Conservation (phyloP, 2,113 vertebrate species). For the Regulus satrapa region DNA sequence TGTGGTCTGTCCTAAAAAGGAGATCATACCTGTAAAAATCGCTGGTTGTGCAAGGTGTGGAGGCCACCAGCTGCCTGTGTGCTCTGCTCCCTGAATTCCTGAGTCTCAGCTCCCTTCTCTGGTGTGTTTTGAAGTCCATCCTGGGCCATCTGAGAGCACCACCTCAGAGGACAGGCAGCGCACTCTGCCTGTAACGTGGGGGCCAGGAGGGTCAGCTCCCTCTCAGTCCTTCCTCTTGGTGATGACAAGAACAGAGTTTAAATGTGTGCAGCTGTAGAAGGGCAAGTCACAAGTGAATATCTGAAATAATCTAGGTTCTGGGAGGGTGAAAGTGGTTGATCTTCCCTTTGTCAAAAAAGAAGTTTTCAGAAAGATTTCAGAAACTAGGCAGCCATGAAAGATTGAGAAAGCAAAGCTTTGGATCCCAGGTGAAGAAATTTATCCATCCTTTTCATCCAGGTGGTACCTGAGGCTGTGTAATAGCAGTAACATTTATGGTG, state of each 20-base stretch:
- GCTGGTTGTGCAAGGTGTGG: not conserved
- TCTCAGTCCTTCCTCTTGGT: not conserved
- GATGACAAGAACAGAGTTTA: not conserved
- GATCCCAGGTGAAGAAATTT: not conserved
- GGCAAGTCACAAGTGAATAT: not conserved
- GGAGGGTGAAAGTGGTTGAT: not conserved
- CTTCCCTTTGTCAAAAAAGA: not conserved
- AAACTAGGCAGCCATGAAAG: not conserved
- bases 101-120: not conserved
- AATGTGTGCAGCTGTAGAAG: not conserved
- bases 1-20: not conserved
- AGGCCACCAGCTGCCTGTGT: not conserved
- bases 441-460: not conserved
- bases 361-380: not conserved
- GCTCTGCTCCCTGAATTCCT: not conserved
- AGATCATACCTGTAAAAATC: not conserved
- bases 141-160: not conserved
- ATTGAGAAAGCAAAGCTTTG: not conserved
- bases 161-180: not conserved
- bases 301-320: not conserved
- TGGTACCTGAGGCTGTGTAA: not conserved
- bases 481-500: rapidly evolving
- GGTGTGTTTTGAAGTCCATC: not conserved
- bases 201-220: not conserved
- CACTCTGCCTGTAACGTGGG: not conserved